Evolutionary conservation across 2,113 vertebrate species (phyloP).

Genomic region (Philantomba maxwellii): DNA sequence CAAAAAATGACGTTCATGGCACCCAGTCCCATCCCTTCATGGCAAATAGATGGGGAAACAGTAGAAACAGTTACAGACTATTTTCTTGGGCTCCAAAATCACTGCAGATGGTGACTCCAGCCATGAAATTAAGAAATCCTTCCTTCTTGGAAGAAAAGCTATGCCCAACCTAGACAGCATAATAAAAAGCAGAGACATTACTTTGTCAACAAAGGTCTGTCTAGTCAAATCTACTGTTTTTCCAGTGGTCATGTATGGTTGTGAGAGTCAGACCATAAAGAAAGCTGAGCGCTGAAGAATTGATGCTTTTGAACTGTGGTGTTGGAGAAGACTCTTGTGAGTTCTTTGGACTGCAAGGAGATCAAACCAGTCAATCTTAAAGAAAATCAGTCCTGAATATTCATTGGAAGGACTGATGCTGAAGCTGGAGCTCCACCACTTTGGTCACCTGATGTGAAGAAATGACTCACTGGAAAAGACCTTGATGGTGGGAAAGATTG

Average conservation of each 20-base stretch:
- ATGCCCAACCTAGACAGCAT: background rate
- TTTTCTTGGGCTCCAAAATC: background rate
- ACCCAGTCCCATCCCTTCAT: fast-evolving
- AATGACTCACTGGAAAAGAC: background rate
- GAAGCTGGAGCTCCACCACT: background rate
- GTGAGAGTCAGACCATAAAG: background rate
- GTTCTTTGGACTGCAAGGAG: background rate
- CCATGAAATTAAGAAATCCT: background rate
- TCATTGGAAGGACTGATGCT: background rate
- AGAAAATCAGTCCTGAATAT: background rate
- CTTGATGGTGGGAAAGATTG: background rate
- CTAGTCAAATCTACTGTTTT: background rate
- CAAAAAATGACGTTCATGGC: background rate
- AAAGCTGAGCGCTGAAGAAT: background rate
- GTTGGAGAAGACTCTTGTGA: background rate
- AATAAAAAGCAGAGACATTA: background rate
- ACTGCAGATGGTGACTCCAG: background rate
- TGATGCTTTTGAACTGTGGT: background rate
- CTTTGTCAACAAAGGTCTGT: background rate
- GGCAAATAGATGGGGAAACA: background rate
- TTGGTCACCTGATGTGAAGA: background rate
- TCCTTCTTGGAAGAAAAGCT: background rate
- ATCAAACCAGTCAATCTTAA: background rate
- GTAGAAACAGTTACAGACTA: background rate
- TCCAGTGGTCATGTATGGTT: background rate